Evolutionary conservation across 2,888 invertebrate genomes (phyloP).

Genomic region (Pollenia amentaria): DNA sequence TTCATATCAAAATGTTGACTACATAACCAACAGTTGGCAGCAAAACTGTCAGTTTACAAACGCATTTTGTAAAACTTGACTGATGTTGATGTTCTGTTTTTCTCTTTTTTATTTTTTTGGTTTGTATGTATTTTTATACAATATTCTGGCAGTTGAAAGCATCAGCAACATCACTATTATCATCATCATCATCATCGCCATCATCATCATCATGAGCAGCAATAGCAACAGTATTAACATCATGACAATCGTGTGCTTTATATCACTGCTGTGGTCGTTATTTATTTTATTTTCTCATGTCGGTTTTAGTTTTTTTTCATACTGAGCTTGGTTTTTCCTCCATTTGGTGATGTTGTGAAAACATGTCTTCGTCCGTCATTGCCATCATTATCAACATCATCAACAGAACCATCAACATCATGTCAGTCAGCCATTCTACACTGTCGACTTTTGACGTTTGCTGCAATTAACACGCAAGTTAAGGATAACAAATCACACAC

Average conservation of each 20-base stretch:
- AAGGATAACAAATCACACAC: constrained; percentile 74
- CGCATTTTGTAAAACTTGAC: constrained; percentile 70
- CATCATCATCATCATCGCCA: constrained; percentile 38
- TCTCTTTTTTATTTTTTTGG: neutral
- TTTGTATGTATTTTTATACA: constrained; percentile 20
- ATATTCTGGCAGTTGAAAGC: constrained; percentile 55
- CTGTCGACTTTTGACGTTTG: constrained; percentile 83
- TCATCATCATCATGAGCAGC: constrained; percentile 58
- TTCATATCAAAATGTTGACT: constrained; percentile 61
- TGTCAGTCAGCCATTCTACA: constrained; percentile 76
- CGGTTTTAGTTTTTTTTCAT: constrained; percentile 70
- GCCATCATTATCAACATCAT: constrained; percentile 74
- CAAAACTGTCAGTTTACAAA: constrained; percentile 72
- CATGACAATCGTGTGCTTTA: constrained; percentile 71
- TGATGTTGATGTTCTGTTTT: constrained; percentile 58
- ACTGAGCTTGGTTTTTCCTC: constrained; percentile 67
- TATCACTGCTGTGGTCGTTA: constrained; percentile 63
- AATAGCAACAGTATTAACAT: constrained; percentile 73
- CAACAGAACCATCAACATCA: constrained; percentile 75
- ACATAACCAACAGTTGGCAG: constrained; percentile 72
- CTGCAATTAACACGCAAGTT: constrained; percentile 82
- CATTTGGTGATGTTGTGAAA: constrained; percentile 66
- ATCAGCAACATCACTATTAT: constrained; percentile 43
- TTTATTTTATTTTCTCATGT: constrained; percentile 44
- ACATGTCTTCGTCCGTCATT: constrained; percentile 70